These are phyloP conservation scores for Cyprinodon tularosa DNA, from an alignment of 2,113 vertebrate genomes.

Conservation along the genomic window DNA sequence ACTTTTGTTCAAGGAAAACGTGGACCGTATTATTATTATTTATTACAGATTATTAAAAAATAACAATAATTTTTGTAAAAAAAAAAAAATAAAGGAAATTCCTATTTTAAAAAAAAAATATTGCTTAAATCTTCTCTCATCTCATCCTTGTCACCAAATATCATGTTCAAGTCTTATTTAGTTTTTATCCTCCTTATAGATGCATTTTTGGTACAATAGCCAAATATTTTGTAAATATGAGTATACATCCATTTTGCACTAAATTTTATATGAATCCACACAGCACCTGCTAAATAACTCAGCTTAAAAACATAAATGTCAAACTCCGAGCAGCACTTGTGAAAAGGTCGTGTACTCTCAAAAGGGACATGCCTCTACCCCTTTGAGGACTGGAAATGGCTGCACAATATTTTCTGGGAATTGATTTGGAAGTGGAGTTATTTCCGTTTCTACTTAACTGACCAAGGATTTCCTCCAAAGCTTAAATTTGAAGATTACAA, in stretches of 20 bases:
- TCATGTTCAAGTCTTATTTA: no score
- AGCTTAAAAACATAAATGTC: neutral
- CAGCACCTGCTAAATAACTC: constrained; percentile 8
- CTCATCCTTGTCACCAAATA: no score
- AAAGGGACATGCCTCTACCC: neutral
- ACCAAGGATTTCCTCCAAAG: neutral
- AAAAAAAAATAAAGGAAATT: no score
- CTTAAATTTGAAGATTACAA: neutral
- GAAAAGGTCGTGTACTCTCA: neutral
- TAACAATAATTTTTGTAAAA: no score
- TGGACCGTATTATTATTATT: no score
- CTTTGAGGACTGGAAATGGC: neutral
- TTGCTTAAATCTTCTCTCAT: no score
- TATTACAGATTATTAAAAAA: no score
- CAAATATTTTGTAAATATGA: neutral
- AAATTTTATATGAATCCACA: neutral
- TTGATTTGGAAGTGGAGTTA: neutral
- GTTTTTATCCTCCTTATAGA: no score
- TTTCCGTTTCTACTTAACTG: neutral
- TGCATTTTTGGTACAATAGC: no score
- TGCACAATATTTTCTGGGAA: neutral
- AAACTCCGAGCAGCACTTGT: neutral
- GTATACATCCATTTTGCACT: neutral
- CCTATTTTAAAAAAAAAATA: no score
- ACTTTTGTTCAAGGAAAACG: no score